Base-by-base conservation (phyloP, 2,888 invertebrate genomes). In the Psylliodes chrysocephalus region DNA sequence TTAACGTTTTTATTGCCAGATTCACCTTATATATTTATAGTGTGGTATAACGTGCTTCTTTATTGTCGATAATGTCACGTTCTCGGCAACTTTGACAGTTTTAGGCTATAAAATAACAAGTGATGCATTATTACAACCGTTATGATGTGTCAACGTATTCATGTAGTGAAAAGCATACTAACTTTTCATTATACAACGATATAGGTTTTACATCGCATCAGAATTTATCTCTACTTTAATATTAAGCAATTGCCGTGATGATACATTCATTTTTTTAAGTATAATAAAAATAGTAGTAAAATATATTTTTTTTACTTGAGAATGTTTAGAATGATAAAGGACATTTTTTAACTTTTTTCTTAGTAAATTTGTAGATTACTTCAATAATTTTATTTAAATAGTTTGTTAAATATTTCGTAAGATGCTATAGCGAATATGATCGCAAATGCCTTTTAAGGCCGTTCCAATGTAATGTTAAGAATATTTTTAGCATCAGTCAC, bases 11-110 rank as follows among this genome's bases (percentile, higher is more conserved):
- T 18, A 3, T 44, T 44, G 8, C 12, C 6, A 14, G 35, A 12
- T 22, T 46, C 25, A 28, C 49, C 30, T 28, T 49, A 28, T 49
- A 28, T 49, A 14, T 49, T 49, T 46, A 22, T 46, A 46, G 46
- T 46, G 19, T 25, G 1, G 46, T 35, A n/a, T 35, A 35, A 42
- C 18, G 18, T 18, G 8, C 42, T 42, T 42, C 68, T 49, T 38
- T 35, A 28, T 22, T 49, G 25, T 30, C n/a, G 7, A 76, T 76
- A 75, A 75, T 75, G 75, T 77, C 74, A 73, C 75, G 76, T 77
- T 76, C 77, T 76, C 73, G 70, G 70, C 67, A 68, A 69, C 53
- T 60, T 62, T 73, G 64, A 65, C 63, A 63, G 64, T 57, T 62
- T 63, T 49, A 53, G 60, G 38, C 59, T 51, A 60, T 61, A 54